A percentile compares a stretch with the other conserved stretches of the same genome.
Evolutionary conservation across 2,888 invertebrate species (phyloP).

Genomic region (Pristionchus exspectatus): DNA sequence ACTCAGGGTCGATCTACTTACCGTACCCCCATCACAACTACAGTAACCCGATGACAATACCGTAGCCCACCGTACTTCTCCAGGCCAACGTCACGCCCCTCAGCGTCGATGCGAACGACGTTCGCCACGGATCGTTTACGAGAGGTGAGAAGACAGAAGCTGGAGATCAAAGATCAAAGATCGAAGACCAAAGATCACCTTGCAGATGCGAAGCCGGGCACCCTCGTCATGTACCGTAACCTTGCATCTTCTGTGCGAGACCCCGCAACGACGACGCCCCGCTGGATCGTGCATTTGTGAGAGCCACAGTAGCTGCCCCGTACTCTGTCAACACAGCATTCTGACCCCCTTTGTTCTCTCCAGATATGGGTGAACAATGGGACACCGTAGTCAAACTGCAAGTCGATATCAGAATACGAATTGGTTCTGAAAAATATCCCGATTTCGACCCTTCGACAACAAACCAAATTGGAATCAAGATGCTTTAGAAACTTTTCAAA

Average conservation of each 20-base stretch:
- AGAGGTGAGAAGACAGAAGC: not conserved
- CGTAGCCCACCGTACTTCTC: not conserved
- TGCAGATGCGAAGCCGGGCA: slow-evolving; percentile 12
- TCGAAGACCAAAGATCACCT: slow-evolving; percentile 12
- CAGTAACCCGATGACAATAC: not conserved
- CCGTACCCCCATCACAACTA: not conserved
- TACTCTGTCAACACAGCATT: too few species aligned
- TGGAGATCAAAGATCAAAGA: not conserved
- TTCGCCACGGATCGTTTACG: slow-evolving; percentile 19
- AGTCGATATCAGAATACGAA: too few species aligned
- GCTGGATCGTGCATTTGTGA: slow-evolving; percentile 42
- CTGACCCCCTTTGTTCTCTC: too few species aligned
- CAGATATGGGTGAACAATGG: too few species aligned
- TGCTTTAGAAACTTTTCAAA: too few species aligned
- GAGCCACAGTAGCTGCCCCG: not conserved
- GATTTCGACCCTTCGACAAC: too few species aligned
- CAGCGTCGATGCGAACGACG: not conserved
- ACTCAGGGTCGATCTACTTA: not conserved
- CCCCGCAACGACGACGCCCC: not conserved
- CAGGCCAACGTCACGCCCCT: slow-evolving; percentile 5
- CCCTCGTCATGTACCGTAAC: slow-evolving; percentile 39
- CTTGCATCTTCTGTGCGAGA: not conserved
- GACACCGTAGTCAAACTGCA: too few species aligned
- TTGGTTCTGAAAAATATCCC: too few species aligned
- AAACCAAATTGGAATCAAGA: too few species aligned